phyloP scores from a whole-genome alignment of 2,113 vertebrate species.

The Melanostigma gelatinosum region DNA sequence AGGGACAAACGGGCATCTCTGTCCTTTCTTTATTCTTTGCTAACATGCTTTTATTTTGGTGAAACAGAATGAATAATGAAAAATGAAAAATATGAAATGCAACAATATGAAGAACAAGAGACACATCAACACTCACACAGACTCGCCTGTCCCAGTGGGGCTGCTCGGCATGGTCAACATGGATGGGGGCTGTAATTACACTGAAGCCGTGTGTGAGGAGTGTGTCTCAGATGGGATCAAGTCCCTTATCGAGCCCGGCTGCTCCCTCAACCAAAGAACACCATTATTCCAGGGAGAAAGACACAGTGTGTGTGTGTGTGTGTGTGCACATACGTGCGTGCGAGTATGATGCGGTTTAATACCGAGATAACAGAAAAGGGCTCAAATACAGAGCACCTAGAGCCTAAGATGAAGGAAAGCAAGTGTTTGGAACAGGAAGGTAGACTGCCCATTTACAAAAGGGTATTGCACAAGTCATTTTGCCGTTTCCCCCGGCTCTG shows the following conservation, averaged over 20 bases:
- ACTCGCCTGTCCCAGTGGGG: not conserved
- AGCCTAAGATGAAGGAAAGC: constrained; percentile 43
- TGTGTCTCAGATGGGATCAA: constrained; percentile 55
- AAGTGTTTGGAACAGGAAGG: constrained; percentile 22
- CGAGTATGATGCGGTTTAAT: constrained; percentile 25
- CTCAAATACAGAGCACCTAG: constrained; percentile 7
- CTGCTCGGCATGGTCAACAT: constrained; percentile 21
- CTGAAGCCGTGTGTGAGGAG: constrained; percentile 33
- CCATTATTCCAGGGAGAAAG: constrained; percentile 29
- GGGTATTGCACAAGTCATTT: constrained; percentile 52
- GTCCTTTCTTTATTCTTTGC: not conserved
- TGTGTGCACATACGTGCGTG: not conserved
- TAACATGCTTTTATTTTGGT: not conserved
- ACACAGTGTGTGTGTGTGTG: constrained; percentile 19
- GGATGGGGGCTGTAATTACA: constrained; percentile 57
- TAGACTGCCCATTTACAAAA: constrained; percentile 60
- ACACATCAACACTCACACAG: not conserved
- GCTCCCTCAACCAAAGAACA: constrained; percentile 39
- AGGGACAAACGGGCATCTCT: constrained; percentile 29
- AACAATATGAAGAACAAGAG: not conserved
- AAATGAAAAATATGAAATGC: constrained; percentile 1
- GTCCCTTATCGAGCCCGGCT: constrained; percentile 49
- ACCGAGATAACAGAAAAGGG: constrained; percentile 25
- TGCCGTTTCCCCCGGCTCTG: constrained; percentile 12
- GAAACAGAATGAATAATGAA: constrained; percentile 12